phyloP scores from a whole-genome alignment of 2,113 vertebrate species.

The Trogon surrucura region DNA sequence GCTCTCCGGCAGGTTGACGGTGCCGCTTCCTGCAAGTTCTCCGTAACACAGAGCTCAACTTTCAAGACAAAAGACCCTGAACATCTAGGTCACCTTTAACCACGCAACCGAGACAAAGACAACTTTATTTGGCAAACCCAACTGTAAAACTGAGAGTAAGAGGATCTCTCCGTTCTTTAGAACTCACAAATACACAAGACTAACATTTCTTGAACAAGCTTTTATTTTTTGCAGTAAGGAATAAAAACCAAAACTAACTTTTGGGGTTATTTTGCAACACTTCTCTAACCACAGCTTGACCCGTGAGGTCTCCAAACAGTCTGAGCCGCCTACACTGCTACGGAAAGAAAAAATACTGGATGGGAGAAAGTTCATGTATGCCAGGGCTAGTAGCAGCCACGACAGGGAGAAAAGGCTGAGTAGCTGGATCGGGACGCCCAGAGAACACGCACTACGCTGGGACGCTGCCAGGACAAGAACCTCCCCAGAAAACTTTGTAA shows the following conservation, averaged over 20 bases:
- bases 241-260: background rate
- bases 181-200: background rate
- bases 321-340: background rate
- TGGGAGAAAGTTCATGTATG: background rate
- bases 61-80: background rate
- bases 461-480: fast-evolving
- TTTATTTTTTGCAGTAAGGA: background rate
- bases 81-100: background rate
- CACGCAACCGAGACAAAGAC: fast-evolving
- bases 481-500: too few relatives aligned
- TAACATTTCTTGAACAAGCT: background rate
- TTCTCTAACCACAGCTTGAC: fast-evolving
- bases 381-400: background rate
- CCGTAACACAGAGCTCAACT: background rate
- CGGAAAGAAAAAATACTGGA: too few relatives aligned
- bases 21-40: fast-evolving
- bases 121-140: fast-evolving
- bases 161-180: fast-evolving
- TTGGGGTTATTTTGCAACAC: background rate
- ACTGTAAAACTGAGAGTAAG: background rate
- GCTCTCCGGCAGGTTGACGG: too few relatives aligned
- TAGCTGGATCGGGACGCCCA: fast-evolving
- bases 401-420: background rate
- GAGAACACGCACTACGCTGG: fast-evolving
- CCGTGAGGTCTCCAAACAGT: fast-evolving